phyloP scores from a whole-genome alignment of 2,113 vertebrate genomes.

The Phylloscopus trochilus region DNA sequence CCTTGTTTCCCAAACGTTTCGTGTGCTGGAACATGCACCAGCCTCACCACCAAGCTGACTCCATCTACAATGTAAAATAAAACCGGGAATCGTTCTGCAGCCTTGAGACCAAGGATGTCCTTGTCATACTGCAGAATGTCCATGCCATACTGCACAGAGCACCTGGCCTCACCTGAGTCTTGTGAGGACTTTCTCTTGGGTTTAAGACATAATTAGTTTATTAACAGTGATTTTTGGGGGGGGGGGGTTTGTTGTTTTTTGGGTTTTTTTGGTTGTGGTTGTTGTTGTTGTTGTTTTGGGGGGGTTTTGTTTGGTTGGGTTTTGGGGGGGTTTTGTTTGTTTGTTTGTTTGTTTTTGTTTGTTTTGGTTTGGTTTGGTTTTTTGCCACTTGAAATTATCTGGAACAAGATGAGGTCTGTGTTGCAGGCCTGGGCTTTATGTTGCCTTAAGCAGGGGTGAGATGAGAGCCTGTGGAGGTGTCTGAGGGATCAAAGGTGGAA shows the following conservation, averaged over 20 bases:
- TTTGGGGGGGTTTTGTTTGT: too few relatives aligned
- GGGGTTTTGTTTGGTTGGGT: too few relatives aligned
- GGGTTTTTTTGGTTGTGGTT: too few relatives aligned
- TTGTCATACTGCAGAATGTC: neutral
- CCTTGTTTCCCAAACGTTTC: neutral
- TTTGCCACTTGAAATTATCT: neutral
- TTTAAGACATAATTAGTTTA: neutral
- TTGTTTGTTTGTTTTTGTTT: too few relatives aligned
- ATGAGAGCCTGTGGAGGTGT: neutral
- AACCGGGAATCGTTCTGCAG: neutral
- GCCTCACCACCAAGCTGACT: neutral
- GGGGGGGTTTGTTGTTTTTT: too few relatives aligned
- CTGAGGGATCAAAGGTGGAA: neutral
- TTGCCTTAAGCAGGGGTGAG: neutral
- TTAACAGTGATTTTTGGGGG: neutral
- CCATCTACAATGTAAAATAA: neutral
- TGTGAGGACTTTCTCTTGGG: neutral
- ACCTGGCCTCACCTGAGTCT: neutral
- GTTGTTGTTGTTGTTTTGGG: too few relatives aligned
- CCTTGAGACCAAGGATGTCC: neutral
- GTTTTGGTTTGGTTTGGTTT: too few relatives aligned
- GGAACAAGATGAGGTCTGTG: neutral
- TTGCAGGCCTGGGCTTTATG: neutral
- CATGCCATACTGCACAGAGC: neutral
- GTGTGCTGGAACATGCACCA: neutral